These are phyloP conservation scores for Anseranas semipalmata DNA, from an alignment of 2,113 vertebrate genomes.

Conservation along the genomic window DNA sequence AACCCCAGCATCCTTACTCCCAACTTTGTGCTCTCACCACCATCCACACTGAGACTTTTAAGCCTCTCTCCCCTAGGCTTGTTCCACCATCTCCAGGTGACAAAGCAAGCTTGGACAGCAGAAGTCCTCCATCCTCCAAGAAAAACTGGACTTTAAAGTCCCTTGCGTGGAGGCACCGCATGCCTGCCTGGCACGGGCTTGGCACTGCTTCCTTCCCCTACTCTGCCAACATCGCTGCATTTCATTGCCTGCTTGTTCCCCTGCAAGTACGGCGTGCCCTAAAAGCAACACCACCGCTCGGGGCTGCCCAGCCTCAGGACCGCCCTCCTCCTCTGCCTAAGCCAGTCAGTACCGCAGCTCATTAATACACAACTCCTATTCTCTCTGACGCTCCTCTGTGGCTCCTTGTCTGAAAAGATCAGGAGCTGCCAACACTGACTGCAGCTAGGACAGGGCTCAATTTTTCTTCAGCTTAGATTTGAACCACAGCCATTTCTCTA, in stretches of 20 bases:
- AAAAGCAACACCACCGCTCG: neutral
- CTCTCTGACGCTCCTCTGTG: neutral
- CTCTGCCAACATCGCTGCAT: neutral
- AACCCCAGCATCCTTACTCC: neutral
- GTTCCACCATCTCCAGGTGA: neutral
- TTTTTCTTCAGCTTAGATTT: neutral
- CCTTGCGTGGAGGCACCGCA: neutral
- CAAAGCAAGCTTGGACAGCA: neutral
- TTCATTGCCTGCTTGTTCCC: neutral
- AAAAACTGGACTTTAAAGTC: neutral
- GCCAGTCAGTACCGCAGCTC: neutral
- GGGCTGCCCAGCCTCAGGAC: neutral
- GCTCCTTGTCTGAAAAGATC: neutral
- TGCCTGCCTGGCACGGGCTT: neutral
- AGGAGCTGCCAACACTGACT: neutral
- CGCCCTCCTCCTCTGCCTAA: neutral
- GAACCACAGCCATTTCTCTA: neutral
- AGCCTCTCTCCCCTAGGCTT: neutral
- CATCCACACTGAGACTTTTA: rapidly evolving
- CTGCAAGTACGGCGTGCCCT: neutral
- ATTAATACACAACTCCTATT: neutral
- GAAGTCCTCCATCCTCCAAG: neutral
- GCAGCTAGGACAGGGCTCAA: neutral
- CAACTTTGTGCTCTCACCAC: rapidly evolving
- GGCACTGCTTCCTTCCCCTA: neutral